phyloP scores from a whole-genome alignment of 2,888 invertebrate genomes.

The Tetramorium bicarinatum region DNA sequence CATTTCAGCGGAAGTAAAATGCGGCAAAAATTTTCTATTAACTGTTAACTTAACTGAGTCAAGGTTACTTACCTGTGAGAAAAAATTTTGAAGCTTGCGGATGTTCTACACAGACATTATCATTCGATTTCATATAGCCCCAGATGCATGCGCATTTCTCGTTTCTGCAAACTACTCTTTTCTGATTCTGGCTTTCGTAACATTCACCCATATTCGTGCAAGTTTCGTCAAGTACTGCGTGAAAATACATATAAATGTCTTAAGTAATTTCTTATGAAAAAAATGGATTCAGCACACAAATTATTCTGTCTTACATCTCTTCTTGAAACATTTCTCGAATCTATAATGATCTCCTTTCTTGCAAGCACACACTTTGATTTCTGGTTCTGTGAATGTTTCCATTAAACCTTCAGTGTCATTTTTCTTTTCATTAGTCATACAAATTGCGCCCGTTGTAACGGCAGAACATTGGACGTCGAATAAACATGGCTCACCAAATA shows the following conservation, averaged over 20 bases:
- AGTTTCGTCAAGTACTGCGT: slow-evolving; percentile 74
- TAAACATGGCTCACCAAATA: slow-evolving; percentile 68
- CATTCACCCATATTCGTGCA: slow-evolving; percentile 76
- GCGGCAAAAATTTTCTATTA: slow-evolving; percentile 34
- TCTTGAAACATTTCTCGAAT: slow-evolving; percentile 55
- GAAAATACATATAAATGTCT: slow-evolving; percentile 10
- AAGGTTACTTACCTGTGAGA: slow-evolving; percentile 60
- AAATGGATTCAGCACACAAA: not conserved
- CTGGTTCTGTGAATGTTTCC: not conserved
- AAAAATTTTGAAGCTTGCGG: not conserved
- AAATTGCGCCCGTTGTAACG: slow-evolving; percentile 56
- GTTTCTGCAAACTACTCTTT: slow-evolving; percentile 64
- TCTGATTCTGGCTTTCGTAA: slow-evolving; percentile 65
- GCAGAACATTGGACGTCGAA: slow-evolving; percentile 74
- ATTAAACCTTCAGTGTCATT: not conserved
- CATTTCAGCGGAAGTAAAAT: slow-evolving; percentile 41
- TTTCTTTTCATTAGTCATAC: slow-evolving; percentile 1
- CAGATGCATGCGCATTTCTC: slow-evolving; percentile 68
- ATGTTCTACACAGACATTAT: slow-evolving; percentile 38
- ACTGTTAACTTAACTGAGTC: slow-evolving; percentile 37
- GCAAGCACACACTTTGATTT: slow-evolving; percentile 64
- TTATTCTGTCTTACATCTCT: slow-evolving; percentile 62
- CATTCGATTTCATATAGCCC: slow-evolving; percentile 53
- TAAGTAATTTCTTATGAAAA: not conserved
- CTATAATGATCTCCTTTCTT: slow-evolving; percentile 55